phyloP scores from a whole-genome alignment of 2,888 invertebrate species.

The Rhagonycha lutea region DNA sequence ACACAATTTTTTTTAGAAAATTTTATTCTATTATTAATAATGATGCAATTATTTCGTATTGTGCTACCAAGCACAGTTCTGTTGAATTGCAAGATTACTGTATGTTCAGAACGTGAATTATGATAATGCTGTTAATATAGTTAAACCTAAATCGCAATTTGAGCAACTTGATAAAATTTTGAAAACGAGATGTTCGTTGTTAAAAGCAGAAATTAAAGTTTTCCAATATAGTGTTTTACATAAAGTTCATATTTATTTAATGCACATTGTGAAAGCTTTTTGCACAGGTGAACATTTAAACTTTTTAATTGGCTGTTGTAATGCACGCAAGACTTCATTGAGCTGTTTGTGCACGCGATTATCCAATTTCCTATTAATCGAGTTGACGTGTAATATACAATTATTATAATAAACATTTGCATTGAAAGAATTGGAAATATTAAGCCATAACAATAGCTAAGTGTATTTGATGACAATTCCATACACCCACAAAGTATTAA shows the following conservation, averaged over 20 bases:
- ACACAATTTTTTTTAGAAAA: slow-evolving; percentile 10
- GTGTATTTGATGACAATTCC: neutral
- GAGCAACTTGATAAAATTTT: neutral
- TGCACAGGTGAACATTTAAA: slow-evolving; percentile 36
- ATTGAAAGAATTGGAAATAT: neutral
- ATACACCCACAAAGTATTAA: neutral
- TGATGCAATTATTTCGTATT: neutral
- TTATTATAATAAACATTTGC: slow-evolving; percentile 2
- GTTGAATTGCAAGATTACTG: neutral
- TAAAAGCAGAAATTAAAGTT: slow-evolving; percentile 9
- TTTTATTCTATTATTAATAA: neutral
- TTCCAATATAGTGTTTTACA: slow-evolving; percentile 5
- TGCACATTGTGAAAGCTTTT: slow-evolving; percentile 26
- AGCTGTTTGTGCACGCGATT: slow-evolving; percentile 35
- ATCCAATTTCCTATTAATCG: slow-evolving; percentile 25
- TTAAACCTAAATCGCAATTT: neutral
- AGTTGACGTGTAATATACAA: slow-evolving; percentile 6
- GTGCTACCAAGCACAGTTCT: neutral
- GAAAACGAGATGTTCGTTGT: slow-evolving; percentile 1
- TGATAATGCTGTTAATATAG: neutral
- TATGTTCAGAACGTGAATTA: neutral
- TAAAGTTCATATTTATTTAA: slow-evolving; percentile 33
- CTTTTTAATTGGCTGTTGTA: slow-evolving; percentile 41
- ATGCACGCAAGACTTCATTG: slow-evolving; percentile 35
- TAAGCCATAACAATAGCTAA: neutral